Evolutionary conservation across 2,888 invertebrate genomes (phyloP).

Genomic region (Lymantria dispar): DNA sequence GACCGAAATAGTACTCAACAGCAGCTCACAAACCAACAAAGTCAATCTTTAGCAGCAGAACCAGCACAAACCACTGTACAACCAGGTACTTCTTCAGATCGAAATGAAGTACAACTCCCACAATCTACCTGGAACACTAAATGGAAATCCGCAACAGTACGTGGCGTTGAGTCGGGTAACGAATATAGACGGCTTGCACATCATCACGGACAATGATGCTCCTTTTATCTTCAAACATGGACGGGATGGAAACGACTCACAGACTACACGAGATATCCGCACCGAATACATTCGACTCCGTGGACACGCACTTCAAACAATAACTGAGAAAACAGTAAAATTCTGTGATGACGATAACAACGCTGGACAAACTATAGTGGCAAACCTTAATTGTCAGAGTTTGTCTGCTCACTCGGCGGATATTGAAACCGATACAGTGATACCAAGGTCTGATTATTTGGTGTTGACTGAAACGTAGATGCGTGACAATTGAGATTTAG

Average conservation of each 20-base stretch:
- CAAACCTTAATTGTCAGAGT: conserved; percentile 3
- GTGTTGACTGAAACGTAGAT: too few relatives aligned
- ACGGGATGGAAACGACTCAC: conserved; percentile 3
- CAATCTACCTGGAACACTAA: conserved; percentile 23
- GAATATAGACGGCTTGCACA: conserved; percentile 13
- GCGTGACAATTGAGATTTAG: too few relatives aligned
- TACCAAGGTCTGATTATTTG: too few relatives aligned
- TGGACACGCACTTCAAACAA: conserved; percentile 20
- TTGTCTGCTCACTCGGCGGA: conserved; percentile 5
- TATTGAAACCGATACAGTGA: conserved; percentile 12
- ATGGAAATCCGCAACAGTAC: conserved; percentile 34
- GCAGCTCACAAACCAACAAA: conserved; percentile 13
- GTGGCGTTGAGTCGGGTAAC: conserved; percentile 19
- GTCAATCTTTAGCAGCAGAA: conserved; percentile 12
- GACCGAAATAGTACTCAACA: conserved; percentile 4
- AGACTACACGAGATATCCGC: conserved; percentile 1
- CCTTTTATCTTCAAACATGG: conserved; percentile 10
- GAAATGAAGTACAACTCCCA: neutral
- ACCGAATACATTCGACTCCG: conserved; percentile 23
- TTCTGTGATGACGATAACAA: conserved; percentile 9
- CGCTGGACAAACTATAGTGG: conserved; percentile 18
- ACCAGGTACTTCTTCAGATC: conserved; percentile 11
- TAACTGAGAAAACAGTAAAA: conserved; percentile 20
- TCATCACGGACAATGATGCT: conserved; percentile 14
- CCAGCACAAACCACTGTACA: conserved; percentile 11